These are phyloP conservation scores for Drosophila arizonae DNA, from an alignment of 1,140 invertebrate species.

Conservation along the genomic window DNA sequence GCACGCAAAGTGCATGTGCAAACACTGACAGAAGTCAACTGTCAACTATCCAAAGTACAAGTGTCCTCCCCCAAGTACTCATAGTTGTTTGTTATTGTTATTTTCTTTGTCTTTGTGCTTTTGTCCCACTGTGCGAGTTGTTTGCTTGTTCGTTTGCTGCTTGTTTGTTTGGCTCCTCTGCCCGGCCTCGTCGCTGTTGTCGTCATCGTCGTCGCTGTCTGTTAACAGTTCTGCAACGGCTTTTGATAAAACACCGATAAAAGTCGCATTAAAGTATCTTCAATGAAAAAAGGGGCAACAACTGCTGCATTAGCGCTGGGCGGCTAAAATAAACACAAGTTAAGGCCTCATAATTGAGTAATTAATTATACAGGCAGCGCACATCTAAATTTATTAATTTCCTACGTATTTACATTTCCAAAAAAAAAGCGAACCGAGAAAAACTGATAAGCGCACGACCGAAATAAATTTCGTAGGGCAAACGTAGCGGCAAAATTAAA, in stretches of 20 bases:
- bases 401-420: conserved; percentile 38
- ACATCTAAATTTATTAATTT: conserved; percentile 64
- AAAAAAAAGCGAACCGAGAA: conserved; percentile 17
- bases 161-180: conserved; percentile 30
- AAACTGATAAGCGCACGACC: conserved; percentile 47
- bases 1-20: conserved; percentile 21
- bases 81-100: conserved; percentile 24
- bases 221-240: conserved; percentile 46
- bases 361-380: conserved; percentile 68
- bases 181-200: not conserved
- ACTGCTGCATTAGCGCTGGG: conserved; percentile 33
- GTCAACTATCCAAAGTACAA: conserved; percentile 26
- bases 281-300: conserved; percentile 35
- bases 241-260: conserved; percentile 57
- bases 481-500: conserved; percentile 24
- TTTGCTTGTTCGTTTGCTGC: conserved; percentile 25
- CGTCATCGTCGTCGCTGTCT: not conserved
- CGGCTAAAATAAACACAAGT: conserved; percentile 62
- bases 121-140: conserved; percentile 4
- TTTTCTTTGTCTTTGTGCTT: conserved; percentile 4
- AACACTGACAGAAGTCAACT: conserved; percentile 32
- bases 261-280: conserved; percentile 46
- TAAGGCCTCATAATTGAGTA: conserved; percentile 75
- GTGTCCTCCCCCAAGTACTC: conserved; percentile 9
- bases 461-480: conserved; percentile 48